phyloP scores from a whole-genome alignment of 2,113 vertebrate genomes.

The Limnothrissa miodon region DNA sequence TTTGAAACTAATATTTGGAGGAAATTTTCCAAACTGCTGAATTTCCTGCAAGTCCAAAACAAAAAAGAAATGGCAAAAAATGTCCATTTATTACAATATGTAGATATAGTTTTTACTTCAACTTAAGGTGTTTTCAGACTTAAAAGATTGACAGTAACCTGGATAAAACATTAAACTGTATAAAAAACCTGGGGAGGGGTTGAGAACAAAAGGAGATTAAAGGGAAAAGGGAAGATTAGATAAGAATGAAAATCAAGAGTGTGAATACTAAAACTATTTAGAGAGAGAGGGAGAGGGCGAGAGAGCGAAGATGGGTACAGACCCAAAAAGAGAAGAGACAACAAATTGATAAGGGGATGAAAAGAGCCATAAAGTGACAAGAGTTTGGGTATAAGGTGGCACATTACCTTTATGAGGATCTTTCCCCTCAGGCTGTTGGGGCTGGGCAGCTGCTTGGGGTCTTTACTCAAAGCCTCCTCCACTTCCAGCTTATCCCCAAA shows the following conservation, averaged over 20 bases:
- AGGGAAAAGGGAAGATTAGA: neutral
- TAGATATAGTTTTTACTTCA: too few relatives aligned
- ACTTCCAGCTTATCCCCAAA: constrained; percentile 89
- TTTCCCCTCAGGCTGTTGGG: constrained; percentile 89
- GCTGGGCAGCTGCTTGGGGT: constrained; percentile 84
- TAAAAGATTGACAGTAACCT: too few relatives aligned
- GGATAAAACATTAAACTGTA: neutral
- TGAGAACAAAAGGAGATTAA: neutral
- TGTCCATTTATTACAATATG: too few relatives aligned
- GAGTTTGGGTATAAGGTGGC: too few relatives aligned
- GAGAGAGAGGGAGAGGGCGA: neutral
- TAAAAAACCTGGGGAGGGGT: neutral
- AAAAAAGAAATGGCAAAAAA: too few relatives aligned
- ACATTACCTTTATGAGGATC: constrained; percentile 90
- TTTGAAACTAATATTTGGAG: too few relatives aligned
- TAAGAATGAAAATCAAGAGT: neutral
- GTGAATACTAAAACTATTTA: neutral
- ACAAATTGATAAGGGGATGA: neutral
- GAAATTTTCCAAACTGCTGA: too few relatives aligned
- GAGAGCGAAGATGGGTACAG: too few relatives aligned
- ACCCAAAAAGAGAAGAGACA: neutral
- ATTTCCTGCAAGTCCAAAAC: too few relatives aligned
- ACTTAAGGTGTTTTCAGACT: too few relatives aligned
- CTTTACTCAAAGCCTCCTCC: constrained; percentile 71
- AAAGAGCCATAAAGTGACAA: neutral